These are phyloP conservation scores for Eulemur macaco DNA, from an alignment of 2,113 vertebrate genomes.

Conservation along the genomic window DNA sequence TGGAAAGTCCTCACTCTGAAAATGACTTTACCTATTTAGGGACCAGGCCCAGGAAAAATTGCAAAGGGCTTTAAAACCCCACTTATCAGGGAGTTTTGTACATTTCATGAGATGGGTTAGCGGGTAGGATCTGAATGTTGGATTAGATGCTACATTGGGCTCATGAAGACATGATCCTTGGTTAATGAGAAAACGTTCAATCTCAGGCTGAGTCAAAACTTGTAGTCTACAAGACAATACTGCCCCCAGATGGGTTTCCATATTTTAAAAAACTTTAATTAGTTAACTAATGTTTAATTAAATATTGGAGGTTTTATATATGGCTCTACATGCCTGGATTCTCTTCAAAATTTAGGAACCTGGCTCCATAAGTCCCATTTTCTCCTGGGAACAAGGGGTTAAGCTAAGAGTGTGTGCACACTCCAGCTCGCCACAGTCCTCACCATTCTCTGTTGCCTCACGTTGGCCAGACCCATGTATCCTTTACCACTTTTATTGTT, in stretches of 20 bases:
- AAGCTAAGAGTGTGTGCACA: accelerated
- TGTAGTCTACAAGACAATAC: background rate
- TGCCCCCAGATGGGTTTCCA: no score
- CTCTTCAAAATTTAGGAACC: background rate
- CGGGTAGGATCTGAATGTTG: no score
- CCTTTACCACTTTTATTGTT: background rate
- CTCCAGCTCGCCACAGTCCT: background rate
- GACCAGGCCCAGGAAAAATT: background rate
- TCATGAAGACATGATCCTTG: background rate
- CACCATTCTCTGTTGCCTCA: background rate
- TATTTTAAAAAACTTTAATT: background rate
- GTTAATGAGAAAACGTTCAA: background rate
- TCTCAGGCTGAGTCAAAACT: background rate
- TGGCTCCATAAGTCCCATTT: accelerated
- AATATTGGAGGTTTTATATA: background rate
- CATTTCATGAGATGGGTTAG: background rate
- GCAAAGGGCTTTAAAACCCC: no score
- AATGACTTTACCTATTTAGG: background rate
- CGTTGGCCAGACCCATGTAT: accelerated
- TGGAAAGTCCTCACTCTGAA: background rate
- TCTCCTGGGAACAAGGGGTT: background rate
- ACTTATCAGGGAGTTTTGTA: background rate
- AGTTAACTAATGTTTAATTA: background rate
- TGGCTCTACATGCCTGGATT: background rate
- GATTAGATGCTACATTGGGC: background rate